Evolutionary conservation across 2,888 invertebrate species (phyloP), one percentile per base, ranked within the genome.

Genomic region (Eudasyphora cyanicolor): DNA sequence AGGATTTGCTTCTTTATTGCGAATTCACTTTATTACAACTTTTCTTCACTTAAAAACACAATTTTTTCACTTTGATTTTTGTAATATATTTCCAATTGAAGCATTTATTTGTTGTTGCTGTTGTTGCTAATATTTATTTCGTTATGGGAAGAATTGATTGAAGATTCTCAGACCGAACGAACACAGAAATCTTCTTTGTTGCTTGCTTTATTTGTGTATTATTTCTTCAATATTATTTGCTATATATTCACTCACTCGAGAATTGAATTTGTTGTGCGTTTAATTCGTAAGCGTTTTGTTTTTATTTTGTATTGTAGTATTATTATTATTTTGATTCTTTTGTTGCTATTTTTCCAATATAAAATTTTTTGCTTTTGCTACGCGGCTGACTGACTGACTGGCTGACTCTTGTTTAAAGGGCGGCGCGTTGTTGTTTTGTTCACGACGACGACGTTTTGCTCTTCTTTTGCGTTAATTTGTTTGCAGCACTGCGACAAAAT

Each of bases 401-500:
- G n/a, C n/a, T n/a, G n/a, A 81, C n/a, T n/a, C n/a, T n/a, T n/a
- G n/a, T n/a, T n/a, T n/a, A n/a, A n/a, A n/a, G n/a, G n/a, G n/a
- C n/a, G n/a, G n/a, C n/a, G n/a, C n/a, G n/a, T n/a, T n/a, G n/a
- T n/a, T n/a, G n/a, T n/a, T n/a, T n/a, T n/a, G n/a, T n/a, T n/a
- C n/a, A n/a, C n/a, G n/a, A n/a, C n/a, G n/a, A n/a, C n/a, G n/a
- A n/a, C n/a, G n/a, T n/a, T n/a, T 45, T n/a, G 57, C 27, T 54
- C 8, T 54, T 57, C 57, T 73, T n/a, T n/a, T 75, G 74, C 64
- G 32, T 78, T 73, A 57, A 24, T 27, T 75, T 82, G n/a, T 74
- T 85, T 64, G 82, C 84, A 82, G 84, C 85, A 84, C 85, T 87
- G 85, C 86, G 86, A 87, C 86, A 86, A 87, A 87, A n/a, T n/a